Evolutionary conservation across 2,888 invertebrate species (phyloP), one percentile per base, ranked within the genome.

Genomic region (Pheosia gnoma): DNA sequence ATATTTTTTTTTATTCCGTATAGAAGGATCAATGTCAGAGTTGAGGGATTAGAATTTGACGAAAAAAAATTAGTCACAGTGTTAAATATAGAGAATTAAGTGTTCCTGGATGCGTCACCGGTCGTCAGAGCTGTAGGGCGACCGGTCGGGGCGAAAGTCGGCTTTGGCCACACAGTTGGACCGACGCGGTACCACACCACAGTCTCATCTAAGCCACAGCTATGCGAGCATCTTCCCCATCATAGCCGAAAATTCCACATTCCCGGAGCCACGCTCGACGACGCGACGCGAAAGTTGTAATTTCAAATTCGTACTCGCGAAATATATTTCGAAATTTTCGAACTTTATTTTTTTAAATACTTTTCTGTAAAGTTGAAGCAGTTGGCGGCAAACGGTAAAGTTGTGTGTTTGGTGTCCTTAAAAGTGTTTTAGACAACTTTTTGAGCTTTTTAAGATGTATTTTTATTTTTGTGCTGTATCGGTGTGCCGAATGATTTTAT

Each of bases 61-160:
- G 61, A 67, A 70, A 74, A 75, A 79, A 79, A 78, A 80, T 75
- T 83, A 77, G 80, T 85, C 82, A 84, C 77, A 72, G 74, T 75
- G 77, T 85, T 84, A 82, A 86, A 86, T 83, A 83, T 86, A 81
- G 81, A 81, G 83, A 88, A 88, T 89, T 85, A 84, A 66, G 80
- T 83, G 84, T 88, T 91, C 90, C 92, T 91, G 92, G 90, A 91
- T 90, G 89, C 87, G 91, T 89, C 90, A 91, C 87, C 78, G 80
- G 82, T 91, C 84, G 88, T 65, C 78, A 73, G 90, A 92, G 87
- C 83, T 83, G 92, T 93, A 87, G 92, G 91, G 91, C 93, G 91
- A 93, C 91, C 87, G 90, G 92, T 93, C 90, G 93, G 91, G 91
- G 92, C 93, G 93, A 91, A 91, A 92, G 93, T 93, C 91, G 89